phyloP scores from a whole-genome alignment of 2,888 invertebrate genomes.

The Amblyjoppa fuscipennis region DNA sequence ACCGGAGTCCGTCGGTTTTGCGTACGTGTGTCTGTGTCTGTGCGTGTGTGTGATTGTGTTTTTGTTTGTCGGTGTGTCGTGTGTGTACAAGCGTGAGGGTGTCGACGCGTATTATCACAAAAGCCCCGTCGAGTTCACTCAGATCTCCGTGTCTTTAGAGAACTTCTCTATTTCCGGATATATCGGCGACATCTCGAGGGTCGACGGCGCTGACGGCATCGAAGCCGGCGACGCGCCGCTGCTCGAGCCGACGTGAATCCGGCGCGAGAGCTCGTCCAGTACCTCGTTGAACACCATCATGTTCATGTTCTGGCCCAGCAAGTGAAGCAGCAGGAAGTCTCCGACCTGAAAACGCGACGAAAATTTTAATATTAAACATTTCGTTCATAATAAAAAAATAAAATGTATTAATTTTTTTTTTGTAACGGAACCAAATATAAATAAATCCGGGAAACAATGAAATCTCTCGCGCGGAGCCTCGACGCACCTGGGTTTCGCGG shows the following conservation, averaged over 20 bases:
- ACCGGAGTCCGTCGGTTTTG: constrained; percentile 6
- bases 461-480: not conserved
- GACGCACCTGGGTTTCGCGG: constrained; percentile 91
- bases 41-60: not conserved
- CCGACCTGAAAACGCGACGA: constrained; percentile 89
- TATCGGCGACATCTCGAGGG: constrained; percentile 94
- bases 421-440: not conserved
- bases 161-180: constrained; percentile 93
- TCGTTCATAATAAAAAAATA: not conserved
- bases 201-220: constrained; percentile 93
- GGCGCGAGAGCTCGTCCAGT: constrained; percentile 91
- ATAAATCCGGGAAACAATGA: not conserved
- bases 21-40: constrained; percentile 2
- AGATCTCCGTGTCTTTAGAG: constrained; percentile 94
- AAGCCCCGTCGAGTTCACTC: constrained; percentile 80
- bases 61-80: not conserved
- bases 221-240: constrained; percentile 85
- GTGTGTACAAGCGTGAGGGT: constrained; percentile 25
- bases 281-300: constrained; percentile 93
- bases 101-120: constrained; percentile 69
- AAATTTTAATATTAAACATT: not conserved
- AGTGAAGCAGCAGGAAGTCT: constrained; percentile 93
- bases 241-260: constrained; percentile 90
- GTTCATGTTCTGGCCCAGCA: constrained; percentile 95
- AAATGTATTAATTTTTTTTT: not conserved